Conservation (phyloP, 2,113 vertebrate genomes). For the Phylloscopus trochilus region DNA sequence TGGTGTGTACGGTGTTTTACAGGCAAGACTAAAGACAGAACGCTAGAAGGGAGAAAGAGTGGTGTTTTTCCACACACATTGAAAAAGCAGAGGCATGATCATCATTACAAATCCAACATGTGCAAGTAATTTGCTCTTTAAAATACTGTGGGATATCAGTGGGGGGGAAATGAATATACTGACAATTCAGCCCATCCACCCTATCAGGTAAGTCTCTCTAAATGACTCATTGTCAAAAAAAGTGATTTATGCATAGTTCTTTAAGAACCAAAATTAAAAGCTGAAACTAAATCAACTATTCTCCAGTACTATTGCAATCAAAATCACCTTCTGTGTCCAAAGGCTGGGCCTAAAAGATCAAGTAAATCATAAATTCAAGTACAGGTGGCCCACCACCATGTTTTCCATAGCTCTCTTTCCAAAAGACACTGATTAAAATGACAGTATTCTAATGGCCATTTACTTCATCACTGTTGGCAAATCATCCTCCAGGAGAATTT, state of each 20-base stretch:
- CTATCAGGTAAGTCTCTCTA: background rate
- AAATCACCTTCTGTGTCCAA: constrained; percentile 13
- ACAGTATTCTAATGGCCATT: background rate
- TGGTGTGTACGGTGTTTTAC: constrained; percentile 20
- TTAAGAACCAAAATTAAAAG: background rate
- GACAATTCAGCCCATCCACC: background rate
- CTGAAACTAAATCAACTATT: background rate
- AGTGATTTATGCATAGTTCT: background rate
- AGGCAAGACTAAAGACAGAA: constrained; percentile 31
- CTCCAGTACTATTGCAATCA: background rate
- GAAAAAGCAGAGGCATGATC: constrained; percentile 37
- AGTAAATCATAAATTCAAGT: background rate
- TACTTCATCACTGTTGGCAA: constrained; percentile 13
- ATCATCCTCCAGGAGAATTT: background rate
- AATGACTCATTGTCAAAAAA: background rate
- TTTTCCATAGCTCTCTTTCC: background rate
- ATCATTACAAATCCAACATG: constrained; percentile 8
- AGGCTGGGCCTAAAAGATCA: background rate
- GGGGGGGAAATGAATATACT: background rate
- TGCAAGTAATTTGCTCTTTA: constrained; percentile 31
- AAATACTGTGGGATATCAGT: background rate
- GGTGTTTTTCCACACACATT: constrained; percentile 17
- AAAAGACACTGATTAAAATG: constrained; percentile 9
- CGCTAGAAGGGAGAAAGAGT: constrained; percentile 2
- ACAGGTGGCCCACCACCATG: background rate